phyloP scores from a whole-genome alignment of 2,888 invertebrate species.

The Aspidiotus rigidus region DNA sequence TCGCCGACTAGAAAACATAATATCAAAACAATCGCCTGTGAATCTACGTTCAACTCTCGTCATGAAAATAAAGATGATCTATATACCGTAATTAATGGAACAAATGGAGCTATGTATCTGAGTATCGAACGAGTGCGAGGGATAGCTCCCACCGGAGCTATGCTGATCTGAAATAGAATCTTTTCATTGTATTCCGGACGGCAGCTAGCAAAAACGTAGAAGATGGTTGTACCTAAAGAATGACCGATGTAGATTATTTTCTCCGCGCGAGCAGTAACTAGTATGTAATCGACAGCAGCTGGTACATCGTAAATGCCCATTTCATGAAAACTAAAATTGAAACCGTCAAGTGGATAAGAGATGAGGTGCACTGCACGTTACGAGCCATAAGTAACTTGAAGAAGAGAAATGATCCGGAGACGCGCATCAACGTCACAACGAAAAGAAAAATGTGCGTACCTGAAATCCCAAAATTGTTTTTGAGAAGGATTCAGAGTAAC shows the following conservation, averaged over 20 bases:
- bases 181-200: slow-evolving; percentile 58
- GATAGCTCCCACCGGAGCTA: slow-evolving; percentile 37
- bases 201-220: slow-evolving; percentile 59
- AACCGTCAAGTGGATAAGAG: background rate
- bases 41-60: too few relatives aligned
- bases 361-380: too few relatives aligned
- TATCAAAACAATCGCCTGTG: slow-evolving; percentile 13
- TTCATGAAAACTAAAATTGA: slow-evolving; percentile 67
- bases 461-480: slow-evolving; percentile 57
- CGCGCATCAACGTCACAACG: too few relatives aligned
- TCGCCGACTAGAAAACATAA: background rate
- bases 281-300: slow-evolving; percentile 63
- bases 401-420: too few relatives aligned
- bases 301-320: slow-evolving; percentile 78
- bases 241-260: slow-evolving; percentile 71
- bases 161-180: slow-evolving; percentile 47
- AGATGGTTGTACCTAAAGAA: slow-evolving; percentile 77
- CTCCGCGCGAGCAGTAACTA: slow-evolving; percentile 46
- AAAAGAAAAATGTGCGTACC: slow-evolving; percentile 41
- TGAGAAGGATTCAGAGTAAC: slow-evolving; percentile 45
- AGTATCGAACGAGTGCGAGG: slow-evolving; percentile 27
- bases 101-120: slow-evolving; percentile 18
- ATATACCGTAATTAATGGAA: slow-evolving; percentile 18
- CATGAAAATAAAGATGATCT: too few relatives aligned
- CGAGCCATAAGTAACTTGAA: too few relatives aligned